Base-by-base conservation (phyloP, 53 echinoderm and acorn worm species). In the Pentamera pediparva region DNA sequence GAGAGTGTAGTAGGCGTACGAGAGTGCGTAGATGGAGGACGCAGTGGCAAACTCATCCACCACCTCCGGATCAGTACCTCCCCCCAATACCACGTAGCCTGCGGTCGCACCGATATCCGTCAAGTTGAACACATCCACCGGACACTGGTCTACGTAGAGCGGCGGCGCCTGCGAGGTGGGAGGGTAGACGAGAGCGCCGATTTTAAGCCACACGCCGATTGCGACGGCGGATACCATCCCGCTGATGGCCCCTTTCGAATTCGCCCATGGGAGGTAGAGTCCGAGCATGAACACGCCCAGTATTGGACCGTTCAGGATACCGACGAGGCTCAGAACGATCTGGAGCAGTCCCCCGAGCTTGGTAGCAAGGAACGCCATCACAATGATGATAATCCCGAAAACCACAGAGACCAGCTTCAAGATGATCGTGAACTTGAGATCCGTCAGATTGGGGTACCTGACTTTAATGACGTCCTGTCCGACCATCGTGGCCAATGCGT, bases 301-400 rank as follows among this genome's bases (percentile, higher is more conserved):
- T 30, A 72, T 72, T 6, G 73, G 73, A 1, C 73, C 73, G 26
- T 72, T 72, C 26, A 72, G 54, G 15, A 72, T 72, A 32, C 73
- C 73, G 34, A 53, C 35, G 5, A 72, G 55, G 32, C 73, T 72
- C 6, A 72, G 25, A 32, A 32, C 53, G 4, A 72, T 33, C 2
- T 52, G 55, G 25, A 72, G 53, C 4, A 72, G n/a, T 6, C 73
- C 73, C 4, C 54, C 73, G 19, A 72, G 50, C 13, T 33, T 20
- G 18, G 73, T 52, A 21, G 55, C 73, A 19, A 72, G 24, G 54
- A 72, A 72, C 22, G 73, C 73, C 52, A 72, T 53, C 20, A 49
- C 8, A 5, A 72, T 72, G 2, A 35, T 54, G 25, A 52, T 35
- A n/a, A 54, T 6, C 34, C 73, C 73, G 32, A 72, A 72, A 3